phyloP scores from a whole-genome alignment of 2,797 vertebrate species.

The Protonibea diacanthus region DNA sequence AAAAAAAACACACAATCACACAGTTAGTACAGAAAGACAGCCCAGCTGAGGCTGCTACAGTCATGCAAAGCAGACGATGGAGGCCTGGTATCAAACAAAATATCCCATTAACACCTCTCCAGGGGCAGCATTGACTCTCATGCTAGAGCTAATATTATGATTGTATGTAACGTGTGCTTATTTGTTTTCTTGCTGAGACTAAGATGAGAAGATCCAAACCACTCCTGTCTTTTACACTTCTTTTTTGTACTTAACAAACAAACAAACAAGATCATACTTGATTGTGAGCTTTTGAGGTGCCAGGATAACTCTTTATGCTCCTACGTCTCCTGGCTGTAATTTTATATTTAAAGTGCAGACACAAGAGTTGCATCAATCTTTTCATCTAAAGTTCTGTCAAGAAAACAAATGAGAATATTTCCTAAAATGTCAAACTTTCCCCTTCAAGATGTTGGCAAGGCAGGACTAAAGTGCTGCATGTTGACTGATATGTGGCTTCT shows the following conservation, averaged over 20 bases:
- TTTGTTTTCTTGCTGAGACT: neutral
- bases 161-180: neutral
- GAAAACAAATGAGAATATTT: neutral
- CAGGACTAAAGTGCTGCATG: neutral
- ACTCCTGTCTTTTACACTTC: neutral
- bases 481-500: constrained; percentile 58
- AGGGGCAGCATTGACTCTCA: neutral
- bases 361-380: neutral
- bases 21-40: constrained; percentile 35
- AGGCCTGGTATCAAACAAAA: constrained; percentile 41
- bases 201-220: neutral
- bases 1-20: constrained; percentile 45
- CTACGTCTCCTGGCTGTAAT: neutral
- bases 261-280: too few relatives aligned
- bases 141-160: too few relatives aligned
- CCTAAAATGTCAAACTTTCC: neutral
- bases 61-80: constrained; percentile 41
- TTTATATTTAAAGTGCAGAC: neutral
- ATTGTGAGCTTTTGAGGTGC: too few relatives aligned
- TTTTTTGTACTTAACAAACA: neutral
- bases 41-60: constrained; percentile 28
- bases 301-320: neutral
- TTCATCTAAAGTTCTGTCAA: neutral
- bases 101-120: constrained; percentile 17
- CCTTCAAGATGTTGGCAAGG: neutral